Conservation (phyloP, 2,888 invertebrate species). For the Leucoptera coffeella region DNA sequence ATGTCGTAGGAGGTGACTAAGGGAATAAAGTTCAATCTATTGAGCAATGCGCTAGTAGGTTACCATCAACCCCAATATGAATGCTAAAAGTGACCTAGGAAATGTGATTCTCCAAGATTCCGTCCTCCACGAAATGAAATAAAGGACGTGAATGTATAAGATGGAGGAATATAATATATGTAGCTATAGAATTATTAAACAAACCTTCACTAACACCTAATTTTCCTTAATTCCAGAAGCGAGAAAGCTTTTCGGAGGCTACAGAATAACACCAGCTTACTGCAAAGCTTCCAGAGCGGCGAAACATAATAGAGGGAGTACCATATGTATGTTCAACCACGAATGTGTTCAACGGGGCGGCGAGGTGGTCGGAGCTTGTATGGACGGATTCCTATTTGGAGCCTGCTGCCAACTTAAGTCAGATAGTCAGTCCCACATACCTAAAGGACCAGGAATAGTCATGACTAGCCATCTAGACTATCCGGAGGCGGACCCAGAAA, state of each 20-base stretch:
- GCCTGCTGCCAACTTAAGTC: constrained; percentile 75
- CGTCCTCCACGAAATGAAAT: no score
- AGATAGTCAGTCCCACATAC: constrained; percentile 38
- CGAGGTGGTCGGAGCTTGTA: constrained; percentile 79
- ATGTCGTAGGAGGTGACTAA: no score
- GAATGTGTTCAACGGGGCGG: constrained; percentile 77
- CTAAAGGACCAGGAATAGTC: constrained; percentile 41
- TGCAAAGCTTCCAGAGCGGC: constrained; percentile 68
- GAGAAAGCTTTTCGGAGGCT: constrained; percentile 77
- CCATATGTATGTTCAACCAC: constrained; percentile 91
- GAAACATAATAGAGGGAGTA: constrained; percentile 59
- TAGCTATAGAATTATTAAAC: not conserved
- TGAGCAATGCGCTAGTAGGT: no score
- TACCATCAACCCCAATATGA: no score
- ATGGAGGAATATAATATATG: no score
- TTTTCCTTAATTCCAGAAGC: constrained; percentile 20
- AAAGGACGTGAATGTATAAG: no score
- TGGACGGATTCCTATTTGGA: constrained; percentile 89
- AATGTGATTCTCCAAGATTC: no score
- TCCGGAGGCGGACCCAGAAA: constrained; percentile 25
- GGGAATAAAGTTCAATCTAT: no score
- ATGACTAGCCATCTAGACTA: constrained; percentile 44
- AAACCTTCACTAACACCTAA: not conserved
- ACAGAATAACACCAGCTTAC: constrained; percentile 75
- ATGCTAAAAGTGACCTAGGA: no score